Evolutionary conservation across 2,113 vertebrate genomes (phyloP), one percentile per base, ranked within the genome.

Genomic region (Triplophysa siluroides): DNA sequence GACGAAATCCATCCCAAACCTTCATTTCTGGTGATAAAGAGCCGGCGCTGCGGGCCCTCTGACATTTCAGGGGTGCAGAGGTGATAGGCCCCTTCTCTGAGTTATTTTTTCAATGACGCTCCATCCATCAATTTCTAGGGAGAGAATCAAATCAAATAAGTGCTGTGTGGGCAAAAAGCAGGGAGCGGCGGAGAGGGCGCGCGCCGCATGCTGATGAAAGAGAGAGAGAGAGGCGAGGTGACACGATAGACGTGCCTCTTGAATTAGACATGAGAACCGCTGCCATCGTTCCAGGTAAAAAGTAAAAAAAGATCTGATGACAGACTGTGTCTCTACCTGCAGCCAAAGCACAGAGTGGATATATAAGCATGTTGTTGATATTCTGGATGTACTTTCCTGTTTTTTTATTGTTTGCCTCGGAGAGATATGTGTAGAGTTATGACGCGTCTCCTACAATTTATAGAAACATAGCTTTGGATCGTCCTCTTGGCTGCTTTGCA

Each of bases 81-180:
- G 78, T 72, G 68, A 54, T 43, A 54, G 69, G 78, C 24, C 45
- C 60, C 33, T 64, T 62, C 69, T 65, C 54, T 54, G 70, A 64
- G 78, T 80, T 80, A 74, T 80, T 73, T 65, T 80, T 54, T 52
- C 77, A 73, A 60, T 80, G 61, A 72, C 61, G 45, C 56, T 24
- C n/a, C 69, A 73, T 74, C 69, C 70, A 80, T 80, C 78, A 80
- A 56, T 43, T 78, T 78, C 76, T 67, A 54, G 68, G 47, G 78
- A 73, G 73, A 33, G 69, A 78, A 78, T 78, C 76, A 78, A 80
- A 80, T 80, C 68, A 80, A 73, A 80, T 80, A 74, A 73, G 68
- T 80, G 78, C 69, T 74, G 78, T 52, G 62, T 65, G 47, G 45
- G 78, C 78, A 80, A 56, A 78, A 78, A 18, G 62, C 76, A 78